Base-by-base conservation (phyloP, 2,113 vertebrate species). In the Myxocyprinus asiaticus region DNA sequence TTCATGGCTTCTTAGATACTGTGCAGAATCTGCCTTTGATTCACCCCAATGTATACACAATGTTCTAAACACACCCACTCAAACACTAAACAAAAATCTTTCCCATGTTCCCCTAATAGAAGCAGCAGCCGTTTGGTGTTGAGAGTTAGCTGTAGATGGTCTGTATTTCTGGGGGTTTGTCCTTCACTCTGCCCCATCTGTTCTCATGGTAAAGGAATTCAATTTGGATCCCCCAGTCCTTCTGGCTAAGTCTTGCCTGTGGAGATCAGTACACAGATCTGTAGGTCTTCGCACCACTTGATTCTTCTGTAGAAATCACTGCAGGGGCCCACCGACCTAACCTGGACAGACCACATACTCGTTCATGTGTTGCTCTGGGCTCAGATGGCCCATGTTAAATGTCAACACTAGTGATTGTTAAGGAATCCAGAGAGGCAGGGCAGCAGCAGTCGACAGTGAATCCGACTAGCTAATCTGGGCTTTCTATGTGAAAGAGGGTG, bases 401-500 rank as follows among this genome's bases (percentile, higher is more conserved):
- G 70, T 81, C 79, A 84, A 76, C 69, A 75, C 50, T 77, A 65
- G 78, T 65, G 78, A 58, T 5, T 51, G 59, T 55, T 10, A 6
- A 65, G 50, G 69, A 59, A 73, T 73, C 64, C 45, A 6, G 56
- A 50, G 74, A 48, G 70, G 6, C 56, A 48, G 69, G 69, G 55
- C 22, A 33, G 22, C 22, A 33, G 22, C 22, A 33, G 22, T 33
- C 22, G 3, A 33, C 55, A 58, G 69, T 77, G 63, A 56, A 53
- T 70, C 59, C 43, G 51, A 64, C 63, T 44, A 80, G 78, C 68
- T 76, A 78, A 78, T 17, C 76, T 53, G 58, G 53, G 75, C 75
- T 81, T 84, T 81, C 59, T 76, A 78, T 78, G 75, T 62, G 58
- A 59, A 74, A 22, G 83, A 81, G 79, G 79, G 83, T 78, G 83